Evolutionary conservation across 2,888 invertebrate species (phyloP), one percentile per base, ranked within the genome.

Genomic region (Hydriomena furcata): DNA sequence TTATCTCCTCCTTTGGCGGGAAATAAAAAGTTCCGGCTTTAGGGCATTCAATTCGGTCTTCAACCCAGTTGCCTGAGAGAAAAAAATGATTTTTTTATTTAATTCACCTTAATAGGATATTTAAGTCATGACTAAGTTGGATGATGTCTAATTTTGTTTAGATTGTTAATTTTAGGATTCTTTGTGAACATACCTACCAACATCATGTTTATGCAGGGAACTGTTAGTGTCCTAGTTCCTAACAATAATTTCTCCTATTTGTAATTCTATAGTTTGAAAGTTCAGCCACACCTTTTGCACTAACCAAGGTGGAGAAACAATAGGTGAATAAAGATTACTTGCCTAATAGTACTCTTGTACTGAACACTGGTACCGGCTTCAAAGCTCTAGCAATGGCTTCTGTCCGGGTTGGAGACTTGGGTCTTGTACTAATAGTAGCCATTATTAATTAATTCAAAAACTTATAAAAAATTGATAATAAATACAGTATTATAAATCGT

Each of bases 1-100:
- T 73, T 23, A 79, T 75, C 20, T 68, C 58, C 45, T 85, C 78
- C 66, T 81, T 77, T 1, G 84, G 82, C 28, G 87, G 82, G 47
- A 84, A 82, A 60, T 86, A 86, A 0, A 82, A 58, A 0, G 81
- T 79, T 1, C 83, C 84, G 5, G 47, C 53, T 61, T 76, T 79
- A 1, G 82, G 76, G 55, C 87, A 88, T 69, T 87, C 84, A 8
- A 71, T 82, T 51, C 82, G 73, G 28, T 87, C 84, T 70, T 89
- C 89, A 1, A 90, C 86, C 89, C 90, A 90, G 58, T 89, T 88
- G 2, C 80, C 90, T 90, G 56, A 20, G 17, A 31, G 24, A 17
- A 10, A 8, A 38, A 4, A 17, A 6, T 7, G 28, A 11, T 25
- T n/a, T n/a, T n/a, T n/a, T n/a, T n/a, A n/a, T n/a, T n/a, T n/a